Evolutionary conservation across 2,797 vertebrate genomes (phyloP).

Genomic region (Xyrichtys novacula): DNA sequence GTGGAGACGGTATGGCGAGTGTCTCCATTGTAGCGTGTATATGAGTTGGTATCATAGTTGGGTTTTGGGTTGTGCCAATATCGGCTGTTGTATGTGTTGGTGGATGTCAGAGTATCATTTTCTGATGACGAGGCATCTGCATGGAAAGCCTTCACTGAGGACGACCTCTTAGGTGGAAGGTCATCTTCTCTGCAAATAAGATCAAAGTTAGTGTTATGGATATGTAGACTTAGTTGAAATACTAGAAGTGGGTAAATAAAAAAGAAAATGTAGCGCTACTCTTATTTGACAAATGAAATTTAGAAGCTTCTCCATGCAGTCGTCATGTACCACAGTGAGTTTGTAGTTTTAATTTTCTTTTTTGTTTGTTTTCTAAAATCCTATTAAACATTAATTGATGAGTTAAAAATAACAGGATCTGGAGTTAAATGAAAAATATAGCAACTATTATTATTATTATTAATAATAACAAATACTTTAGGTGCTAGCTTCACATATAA

Average conservation of each 20-base stretch:
- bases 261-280: too few relatives aligned
- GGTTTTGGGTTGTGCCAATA: conserved; percentile 96
- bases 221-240: conserved; percentile 3
- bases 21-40: conserved; percentile 92
- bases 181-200: conserved; percentile 92
- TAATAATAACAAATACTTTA: too few relatives aligned
- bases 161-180: conserved; percentile 93
- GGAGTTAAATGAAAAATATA: too few relatives aligned
- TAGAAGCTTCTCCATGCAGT: too few relatives aligned
- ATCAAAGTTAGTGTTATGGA: background rate
- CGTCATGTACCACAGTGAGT: too few relatives aligned
- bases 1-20: conserved; percentile 90
- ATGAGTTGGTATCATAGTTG: conserved; percentile 90
- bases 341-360: too few relatives aligned
- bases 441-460: too few relatives aligned
- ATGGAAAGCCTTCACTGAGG: conserved; percentile 92
- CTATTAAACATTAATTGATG: background rate
- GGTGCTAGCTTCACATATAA: too few relatives aligned
- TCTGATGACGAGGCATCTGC: conserved; percentile 95
- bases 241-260: background rate
- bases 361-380: background rate
- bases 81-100: conserved; percentile 97
- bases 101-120: conserved; percentile 96
- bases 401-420: background rate
- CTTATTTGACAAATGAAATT: too few relatives aligned